A percentile compares a stretch with the other conserved stretches of the same genome.
These are phyloP conservation scores for Ochlodes sylvanus DNA, from an alignment of 2,888 invertebrate species.

Conservation along the genomic window DNA sequence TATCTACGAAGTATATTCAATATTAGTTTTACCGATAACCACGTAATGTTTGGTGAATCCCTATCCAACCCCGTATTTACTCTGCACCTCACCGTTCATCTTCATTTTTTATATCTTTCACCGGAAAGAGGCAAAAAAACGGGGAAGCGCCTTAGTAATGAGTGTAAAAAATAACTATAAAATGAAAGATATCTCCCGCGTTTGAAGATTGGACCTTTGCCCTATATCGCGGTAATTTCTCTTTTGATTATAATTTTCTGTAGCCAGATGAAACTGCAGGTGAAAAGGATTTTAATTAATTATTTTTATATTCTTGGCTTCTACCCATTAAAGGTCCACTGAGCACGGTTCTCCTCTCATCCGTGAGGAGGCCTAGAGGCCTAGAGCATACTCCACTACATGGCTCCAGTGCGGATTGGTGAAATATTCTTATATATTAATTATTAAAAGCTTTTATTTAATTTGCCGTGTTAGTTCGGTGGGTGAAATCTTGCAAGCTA, in stretches of 20 bases:
- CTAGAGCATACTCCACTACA: no score
- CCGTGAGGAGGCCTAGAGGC: no score
- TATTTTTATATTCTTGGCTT: not conserved
- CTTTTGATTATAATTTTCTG: conserved; percentile 9
- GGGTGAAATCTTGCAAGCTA: no score
- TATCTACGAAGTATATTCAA: no score
- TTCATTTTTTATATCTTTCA: conserved; percentile 83
- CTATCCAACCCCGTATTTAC: conserved; percentile 79
- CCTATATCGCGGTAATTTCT: conserved; percentile 45
- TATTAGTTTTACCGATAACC: conserved; percentile 27
- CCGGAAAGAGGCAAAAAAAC: conserved; percentile 80
- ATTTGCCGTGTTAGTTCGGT: no score
- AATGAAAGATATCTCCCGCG: conserved; percentile 65
- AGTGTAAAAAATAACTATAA: conserved; percentile 75
- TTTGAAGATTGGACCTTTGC: conserved; percentile 60
- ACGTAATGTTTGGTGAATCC: conserved; percentile 45
- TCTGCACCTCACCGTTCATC: conserved; percentile 84
- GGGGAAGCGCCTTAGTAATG: conserved; percentile 81
- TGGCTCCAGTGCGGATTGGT: no score
- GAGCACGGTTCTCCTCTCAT: no score
- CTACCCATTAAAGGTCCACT: no score
- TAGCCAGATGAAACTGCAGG: not conserved
- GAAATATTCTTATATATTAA: no score
- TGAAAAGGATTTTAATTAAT: conserved; percentile 6
- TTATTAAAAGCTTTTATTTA: no score